Conservation (phyloP, 2,797 vertebrate genomes). For the Thripadectes ignobilis region DNA sequence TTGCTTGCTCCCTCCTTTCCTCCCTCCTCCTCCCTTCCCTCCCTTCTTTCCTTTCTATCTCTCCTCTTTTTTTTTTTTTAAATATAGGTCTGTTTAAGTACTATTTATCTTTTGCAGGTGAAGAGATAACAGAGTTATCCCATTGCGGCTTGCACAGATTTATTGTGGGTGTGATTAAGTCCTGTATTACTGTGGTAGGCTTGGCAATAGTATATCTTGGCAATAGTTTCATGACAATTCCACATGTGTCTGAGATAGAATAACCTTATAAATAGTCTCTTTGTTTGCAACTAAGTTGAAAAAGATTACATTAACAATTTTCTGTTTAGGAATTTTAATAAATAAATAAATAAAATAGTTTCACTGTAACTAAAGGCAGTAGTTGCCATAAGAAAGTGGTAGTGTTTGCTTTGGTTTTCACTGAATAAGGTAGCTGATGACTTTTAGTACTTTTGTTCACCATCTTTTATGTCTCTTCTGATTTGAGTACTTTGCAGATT, state of each 20-base stretch:
- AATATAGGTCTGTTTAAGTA: background rate
- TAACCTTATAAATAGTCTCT: background rate
- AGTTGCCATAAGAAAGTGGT: background rate
- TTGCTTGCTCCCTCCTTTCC: too few relatives aligned
- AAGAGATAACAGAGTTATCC: background rate
- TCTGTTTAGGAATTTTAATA: background rate
- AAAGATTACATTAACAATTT: background rate
- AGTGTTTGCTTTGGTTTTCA: background rate
- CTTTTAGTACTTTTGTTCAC: background rate
- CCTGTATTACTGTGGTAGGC: background rate
- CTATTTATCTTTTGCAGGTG: background rate
- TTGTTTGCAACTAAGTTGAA: background rate
- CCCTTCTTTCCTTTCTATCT: too few relatives aligned
- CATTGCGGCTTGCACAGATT: background rate
- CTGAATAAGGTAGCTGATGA: background rate
- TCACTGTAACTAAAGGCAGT: background rate
- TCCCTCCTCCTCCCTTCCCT: too few relatives aligned
- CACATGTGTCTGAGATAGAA: accelerated
- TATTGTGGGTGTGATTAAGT: background rate
- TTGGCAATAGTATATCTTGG: background rate
- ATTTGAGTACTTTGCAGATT: background rate
- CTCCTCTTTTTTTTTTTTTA: too few relatives aligned
- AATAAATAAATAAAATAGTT: too few relatives aligned
- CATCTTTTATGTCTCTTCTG: background rate
- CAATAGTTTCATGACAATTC: background rate